Conservation (phyloP, 35 echinoderm and acorn worm genomes). For the Amphiura filiformis region DNA sequence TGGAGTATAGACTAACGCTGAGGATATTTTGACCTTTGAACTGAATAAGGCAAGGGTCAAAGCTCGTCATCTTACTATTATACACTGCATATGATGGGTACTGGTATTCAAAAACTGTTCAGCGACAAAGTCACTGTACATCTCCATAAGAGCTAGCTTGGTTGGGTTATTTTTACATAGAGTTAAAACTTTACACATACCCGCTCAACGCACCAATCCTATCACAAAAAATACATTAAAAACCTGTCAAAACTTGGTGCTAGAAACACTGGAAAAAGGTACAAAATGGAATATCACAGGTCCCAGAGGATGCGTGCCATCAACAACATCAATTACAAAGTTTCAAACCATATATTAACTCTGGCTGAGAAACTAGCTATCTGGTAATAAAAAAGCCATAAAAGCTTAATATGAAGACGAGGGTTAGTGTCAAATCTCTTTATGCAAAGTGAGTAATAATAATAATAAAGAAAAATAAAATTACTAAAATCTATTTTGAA, state of each 20-base stretch:
- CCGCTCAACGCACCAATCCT: conserved; percentile 1
- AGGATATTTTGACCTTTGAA: not conserved
- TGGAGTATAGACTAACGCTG: not conserved
- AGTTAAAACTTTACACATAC: conserved; percentile 11
- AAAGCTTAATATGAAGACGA: conserved; percentile 6
- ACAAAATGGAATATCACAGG: conserved; percentile 5
- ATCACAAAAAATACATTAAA: not conserved
- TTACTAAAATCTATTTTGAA: conserved; percentile 13
- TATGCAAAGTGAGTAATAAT: conserved; percentile 15
- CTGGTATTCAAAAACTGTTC: not conserved
- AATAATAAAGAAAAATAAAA: conserved; percentile 17
- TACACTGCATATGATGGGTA: too few relatives aligned
- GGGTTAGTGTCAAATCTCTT: not conserved
- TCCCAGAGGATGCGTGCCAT: conserved; percentile 5
- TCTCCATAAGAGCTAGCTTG: not conserved
- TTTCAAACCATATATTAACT: conserved; percentile 15
- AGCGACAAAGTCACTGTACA: too few relatives aligned
- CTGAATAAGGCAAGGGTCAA: not conserved
- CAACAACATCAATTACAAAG: not conserved
- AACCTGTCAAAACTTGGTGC: conserved; percentile 11
- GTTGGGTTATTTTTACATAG: conserved; percentile 6
- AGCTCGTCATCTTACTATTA: not conserved
- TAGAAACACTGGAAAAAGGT: not conserved
- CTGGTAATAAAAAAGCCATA: conserved; percentile 9
- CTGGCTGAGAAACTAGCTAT: conserved; percentile 3